Evolutionary conservation across 2,113 vertebrate genomes (phyloP).

Genomic region (Cricetomys ansorgei): DNA sequence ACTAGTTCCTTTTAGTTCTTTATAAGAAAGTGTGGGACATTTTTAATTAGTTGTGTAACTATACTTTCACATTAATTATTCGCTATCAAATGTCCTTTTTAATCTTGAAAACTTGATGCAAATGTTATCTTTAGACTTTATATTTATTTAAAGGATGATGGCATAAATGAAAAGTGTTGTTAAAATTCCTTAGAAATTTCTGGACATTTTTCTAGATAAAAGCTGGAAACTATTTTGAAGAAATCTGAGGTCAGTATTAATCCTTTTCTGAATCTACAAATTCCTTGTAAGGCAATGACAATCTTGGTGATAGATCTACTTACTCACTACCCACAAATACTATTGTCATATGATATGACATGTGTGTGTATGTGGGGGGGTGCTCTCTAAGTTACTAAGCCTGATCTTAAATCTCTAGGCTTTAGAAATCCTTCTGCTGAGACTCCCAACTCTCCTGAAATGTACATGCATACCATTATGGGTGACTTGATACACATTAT

Average conservation of each 20-base stretch:
- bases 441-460: too few species aligned
- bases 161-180: neutral
- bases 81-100: neutral
- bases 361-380: neutral
- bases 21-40: neutral
- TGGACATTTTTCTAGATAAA: neutral
- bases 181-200: neutral
- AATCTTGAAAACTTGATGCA: neutral
- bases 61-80: neutral
- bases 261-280: neutral
- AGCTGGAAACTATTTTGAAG: neutral
- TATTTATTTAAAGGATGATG: neutral
- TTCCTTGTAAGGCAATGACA: neutral
- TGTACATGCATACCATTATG: too few species aligned
- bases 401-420: neutral
- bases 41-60: neutral
- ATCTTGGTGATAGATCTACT: neutral
- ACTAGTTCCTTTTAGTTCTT: neutral
- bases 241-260: neutral
- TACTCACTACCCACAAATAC: neutral
- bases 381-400: neutral
- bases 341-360: accelerated
- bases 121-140: neutral
- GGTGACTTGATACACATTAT: neutral
- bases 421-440: neutral